These are phyloP conservation scores for Arrhopalites spinosus DNA, from an alignment of 2,888 invertebrate genomes.

Conservation along the genomic window DNA sequence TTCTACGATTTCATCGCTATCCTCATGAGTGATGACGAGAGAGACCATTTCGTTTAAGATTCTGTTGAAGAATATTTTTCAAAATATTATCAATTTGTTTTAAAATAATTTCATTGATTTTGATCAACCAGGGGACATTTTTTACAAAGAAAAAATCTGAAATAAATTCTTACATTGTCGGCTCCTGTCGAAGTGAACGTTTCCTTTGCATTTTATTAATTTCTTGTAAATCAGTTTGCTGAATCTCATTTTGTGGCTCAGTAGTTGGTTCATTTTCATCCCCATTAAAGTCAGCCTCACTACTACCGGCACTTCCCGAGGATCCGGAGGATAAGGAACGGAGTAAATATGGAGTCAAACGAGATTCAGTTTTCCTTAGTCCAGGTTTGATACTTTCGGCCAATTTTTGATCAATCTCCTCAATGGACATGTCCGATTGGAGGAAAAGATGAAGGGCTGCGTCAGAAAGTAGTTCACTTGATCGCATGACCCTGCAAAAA, in stretches of 20 bases:
- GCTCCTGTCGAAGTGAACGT: not conserved
- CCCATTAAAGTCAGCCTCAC: constrained; percentile 15
- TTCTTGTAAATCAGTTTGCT: not conserved
- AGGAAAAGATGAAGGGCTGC: constrained; percentile 51
- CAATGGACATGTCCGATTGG: constrained; percentile 45
- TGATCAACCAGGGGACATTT: not conserved
- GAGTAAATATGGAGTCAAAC: constrained; percentile 28
- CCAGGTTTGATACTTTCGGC: not conserved
- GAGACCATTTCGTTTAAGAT: constrained; percentile 11
- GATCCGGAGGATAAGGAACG: constrained; percentile 31
- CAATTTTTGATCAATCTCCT: constrained; percentile 46
- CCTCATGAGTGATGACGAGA: constrained; percentile 32
- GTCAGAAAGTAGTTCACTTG: constrained; percentile 47
- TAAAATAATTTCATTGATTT: not conserved
- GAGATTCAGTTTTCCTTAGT: not conserved
- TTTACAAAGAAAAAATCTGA: not conserved
- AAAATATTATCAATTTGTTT: too few species aligned
- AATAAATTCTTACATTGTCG: not conserved
- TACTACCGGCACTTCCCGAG: constrained; percentile 18
- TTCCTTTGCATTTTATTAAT: not conserved
- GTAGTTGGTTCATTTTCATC: constrained; percentile 19
- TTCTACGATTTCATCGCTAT: constrained; percentile 30
- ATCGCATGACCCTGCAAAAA: constrained; percentile 45
- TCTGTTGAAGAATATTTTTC: not conserved
- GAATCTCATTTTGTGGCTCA: constrained; percentile 1